phyloP scores from a whole-genome alignment of 2,888 invertebrate species.

The Coenonympha arcania region DNA sequence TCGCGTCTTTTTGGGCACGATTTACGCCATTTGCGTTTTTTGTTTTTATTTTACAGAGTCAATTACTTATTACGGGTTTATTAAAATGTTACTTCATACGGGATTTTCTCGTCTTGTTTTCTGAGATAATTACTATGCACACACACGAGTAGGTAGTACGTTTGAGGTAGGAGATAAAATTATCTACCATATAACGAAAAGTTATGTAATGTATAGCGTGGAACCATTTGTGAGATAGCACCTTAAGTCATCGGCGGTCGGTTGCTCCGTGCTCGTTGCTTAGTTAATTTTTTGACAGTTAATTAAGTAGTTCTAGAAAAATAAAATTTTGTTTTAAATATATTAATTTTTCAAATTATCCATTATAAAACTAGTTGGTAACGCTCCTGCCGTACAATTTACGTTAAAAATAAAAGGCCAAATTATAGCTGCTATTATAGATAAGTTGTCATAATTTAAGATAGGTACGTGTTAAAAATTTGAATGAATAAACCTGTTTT shows the following conservation, averaged over 20 bases:
- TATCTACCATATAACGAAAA: constrained; percentile 46
- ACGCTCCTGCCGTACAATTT: neutral
- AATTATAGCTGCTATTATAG: neutral
- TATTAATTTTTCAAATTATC: too few species aligned
- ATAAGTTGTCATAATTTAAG: neutral
- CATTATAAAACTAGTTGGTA: neutral
- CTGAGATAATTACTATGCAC: constrained; percentile 12
- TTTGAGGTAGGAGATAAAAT: constrained; percentile 44
- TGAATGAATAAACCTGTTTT: neutral
- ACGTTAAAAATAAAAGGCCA: neutral
- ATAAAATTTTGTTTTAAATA: neutral
- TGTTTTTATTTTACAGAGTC: constrained; percentile 2
- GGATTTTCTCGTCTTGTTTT: constrained; percentile 10
- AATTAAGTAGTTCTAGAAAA: neutral
- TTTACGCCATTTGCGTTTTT: constrained; percentile 9
- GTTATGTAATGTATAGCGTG: constrained; percentile 54
- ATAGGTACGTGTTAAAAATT: neutral
- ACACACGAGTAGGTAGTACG: too few species aligned
- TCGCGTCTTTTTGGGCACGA: constrained; percentile 11
- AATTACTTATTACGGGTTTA: constrained; percentile 10
- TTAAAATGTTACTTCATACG: constrained; percentile 7
- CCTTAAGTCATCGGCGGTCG: constrained; percentile 47
- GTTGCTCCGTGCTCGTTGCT: constrained; percentile 29
- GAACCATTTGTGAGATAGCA: constrained; percentile 49
- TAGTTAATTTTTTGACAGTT: constrained; percentile 8